Conservation (phyloP, 2,888 invertebrate genomes). For the Trachelus iudaicus region DNA sequence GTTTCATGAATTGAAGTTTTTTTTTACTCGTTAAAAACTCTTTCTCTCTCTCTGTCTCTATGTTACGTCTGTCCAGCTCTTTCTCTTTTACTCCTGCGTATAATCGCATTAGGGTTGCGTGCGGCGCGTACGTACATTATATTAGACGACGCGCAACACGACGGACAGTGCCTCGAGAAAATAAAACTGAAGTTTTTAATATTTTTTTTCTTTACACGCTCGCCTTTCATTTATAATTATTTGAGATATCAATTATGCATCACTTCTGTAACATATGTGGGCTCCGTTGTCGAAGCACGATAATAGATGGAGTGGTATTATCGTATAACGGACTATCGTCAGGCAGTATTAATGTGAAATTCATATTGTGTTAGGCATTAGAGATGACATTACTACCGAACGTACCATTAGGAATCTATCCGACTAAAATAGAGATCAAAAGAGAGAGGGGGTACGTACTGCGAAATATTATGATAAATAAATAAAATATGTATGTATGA, state of each 20-base stretch:
- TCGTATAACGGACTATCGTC: background rate
- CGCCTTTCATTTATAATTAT: background rate
- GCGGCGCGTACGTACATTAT: background rate
- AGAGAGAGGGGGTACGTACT: background rate
- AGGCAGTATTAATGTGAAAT: background rate
- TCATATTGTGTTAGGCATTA: background rate
- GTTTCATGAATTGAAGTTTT: background rate
- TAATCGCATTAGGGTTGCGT: background rate
- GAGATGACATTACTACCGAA: background rate
- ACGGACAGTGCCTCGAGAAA: background rate
- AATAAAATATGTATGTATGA: slow-evolving; percentile 1
- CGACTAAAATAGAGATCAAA: background rate
- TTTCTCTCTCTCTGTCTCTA: background rate
- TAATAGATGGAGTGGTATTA: background rate
- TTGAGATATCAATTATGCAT: background rate
- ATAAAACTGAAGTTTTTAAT: background rate
- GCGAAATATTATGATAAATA: slow-evolving; percentile 3
- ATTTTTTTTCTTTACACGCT: background rate
- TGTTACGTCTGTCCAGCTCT: background rate
- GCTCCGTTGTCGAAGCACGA: background rate
- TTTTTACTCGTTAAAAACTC: background rate
- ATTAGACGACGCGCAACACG: background rate
- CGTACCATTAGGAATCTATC: background rate
- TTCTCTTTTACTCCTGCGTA: background rate
- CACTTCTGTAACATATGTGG: background rate